Evolutionary conservation across 2,888 invertebrate genomes (phyloP).

Genomic region (Euphydryas editha): DNA sequence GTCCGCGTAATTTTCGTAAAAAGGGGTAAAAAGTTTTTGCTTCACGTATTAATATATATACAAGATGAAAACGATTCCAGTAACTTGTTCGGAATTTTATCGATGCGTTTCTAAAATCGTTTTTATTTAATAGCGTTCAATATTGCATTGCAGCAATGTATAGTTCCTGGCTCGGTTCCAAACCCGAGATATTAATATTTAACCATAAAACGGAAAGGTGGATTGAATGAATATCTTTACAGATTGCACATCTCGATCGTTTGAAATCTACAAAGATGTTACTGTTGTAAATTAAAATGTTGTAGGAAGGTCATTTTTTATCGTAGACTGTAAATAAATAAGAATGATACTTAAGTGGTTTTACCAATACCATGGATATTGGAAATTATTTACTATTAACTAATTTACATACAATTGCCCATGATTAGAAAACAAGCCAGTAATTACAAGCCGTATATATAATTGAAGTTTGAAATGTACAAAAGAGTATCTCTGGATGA

Average conservation of each 20-base stretch:
- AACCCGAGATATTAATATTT: conserved; percentile 9
- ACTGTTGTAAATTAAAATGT: background rate
- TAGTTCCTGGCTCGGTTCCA: conserved; percentile 13
- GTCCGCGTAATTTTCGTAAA: too few species aligned
- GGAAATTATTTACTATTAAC: background rate
- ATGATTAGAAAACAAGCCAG: too few species aligned
- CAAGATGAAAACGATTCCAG: background rate
- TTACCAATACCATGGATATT: background rate
- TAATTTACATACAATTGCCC: too few species aligned
- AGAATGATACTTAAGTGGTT: background rate
- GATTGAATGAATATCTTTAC: background rate
- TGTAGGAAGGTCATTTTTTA: background rate
- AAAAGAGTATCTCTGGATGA: too few species aligned
- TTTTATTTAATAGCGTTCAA: background rate
- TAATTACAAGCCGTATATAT: too few species aligned
- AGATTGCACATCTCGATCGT: conserved; percentile 5
- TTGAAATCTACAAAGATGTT: background rate
- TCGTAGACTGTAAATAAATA: background rate
- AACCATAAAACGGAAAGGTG: conserved; percentile 4
- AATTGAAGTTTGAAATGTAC: too few species aligned
- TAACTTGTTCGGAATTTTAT: background rate
- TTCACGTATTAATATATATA: too few species aligned
- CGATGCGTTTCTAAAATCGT: background rate
- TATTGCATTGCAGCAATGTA: conserved; percentile 8
- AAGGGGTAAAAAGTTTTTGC: too few species aligned